Percentiles rank a stretch among this genome's conserved stretches.
Conservation (phyloP, 2,797 vertebrate genomes). For the Anguilla obscura region DNA sequence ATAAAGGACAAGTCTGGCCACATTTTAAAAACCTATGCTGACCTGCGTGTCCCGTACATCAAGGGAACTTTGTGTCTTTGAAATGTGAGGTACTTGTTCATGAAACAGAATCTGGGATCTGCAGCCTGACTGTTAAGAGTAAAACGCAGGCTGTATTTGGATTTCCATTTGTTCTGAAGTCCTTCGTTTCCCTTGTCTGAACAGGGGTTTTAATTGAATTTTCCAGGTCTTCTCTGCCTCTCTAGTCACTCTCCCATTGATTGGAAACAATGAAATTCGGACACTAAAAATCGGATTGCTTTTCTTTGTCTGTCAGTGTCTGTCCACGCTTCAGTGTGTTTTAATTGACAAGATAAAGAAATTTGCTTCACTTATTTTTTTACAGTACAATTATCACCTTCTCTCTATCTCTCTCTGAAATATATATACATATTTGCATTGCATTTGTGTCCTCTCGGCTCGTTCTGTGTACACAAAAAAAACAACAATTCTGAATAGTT, state of each 20-base stretch:
- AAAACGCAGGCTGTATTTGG: slow-evolving; percentile 30
- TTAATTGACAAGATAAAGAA: background rate
- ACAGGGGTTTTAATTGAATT: slow-evolving; percentile 51
- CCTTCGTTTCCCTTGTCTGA: slow-evolving; percentile 37
- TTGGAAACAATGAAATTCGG: slow-evolving; percentile 32
- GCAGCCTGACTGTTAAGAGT: slow-evolving; percentile 31
- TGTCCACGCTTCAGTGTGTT: background rate
- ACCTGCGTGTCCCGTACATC: slow-evolving; percentile 18
- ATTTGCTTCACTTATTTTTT: background rate
- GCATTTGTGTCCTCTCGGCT: background rate
- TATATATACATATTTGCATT: background rate
- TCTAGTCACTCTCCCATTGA: slow-evolving; percentile 26
- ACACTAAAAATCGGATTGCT: background rate
- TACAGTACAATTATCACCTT: background rate
- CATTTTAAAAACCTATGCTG: slow-evolving; percentile 42
- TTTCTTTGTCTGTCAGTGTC: background rate
- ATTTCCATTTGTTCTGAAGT: slow-evolving; percentile 38
- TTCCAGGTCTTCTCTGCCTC: slow-evolving; percentile 38
- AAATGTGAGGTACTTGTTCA: slow-evolving; percentile 48
- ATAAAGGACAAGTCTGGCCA: slow-evolving; percentile 42
- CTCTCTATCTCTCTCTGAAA: background rate
- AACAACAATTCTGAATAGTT: background rate
- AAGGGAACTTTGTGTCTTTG: slow-evolving; percentile 45
- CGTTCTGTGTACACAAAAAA: background rate
- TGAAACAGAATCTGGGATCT: slow-evolving; percentile 30